Base-by-base conservation (phyloP, 2,113 vertebrate species). In the Morone chrysops region DNA sequence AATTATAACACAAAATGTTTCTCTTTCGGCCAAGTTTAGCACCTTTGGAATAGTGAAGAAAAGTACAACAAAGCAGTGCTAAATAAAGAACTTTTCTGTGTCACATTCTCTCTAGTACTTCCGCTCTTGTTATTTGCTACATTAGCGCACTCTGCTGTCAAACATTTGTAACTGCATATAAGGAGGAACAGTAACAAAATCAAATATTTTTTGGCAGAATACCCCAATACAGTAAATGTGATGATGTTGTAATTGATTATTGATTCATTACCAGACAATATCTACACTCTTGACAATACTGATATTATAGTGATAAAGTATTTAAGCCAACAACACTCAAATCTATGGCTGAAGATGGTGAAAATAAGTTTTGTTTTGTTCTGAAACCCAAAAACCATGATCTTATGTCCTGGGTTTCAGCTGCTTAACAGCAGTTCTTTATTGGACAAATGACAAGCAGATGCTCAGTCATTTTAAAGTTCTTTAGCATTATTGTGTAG, bases 141-240 rank as follows among this genome's bases (percentile, higher is more conserved):
- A 70, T 38, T 17, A 53, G 76, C 70, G 5, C 84, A 0, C 79
- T 83, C 90, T 90, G 70, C 76, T 69, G 86, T 0, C 6, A 11
- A 65, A 36, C 0, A 0, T 12, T 0, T 73, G 72, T 36, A 70
- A 70, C 38, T 83, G 36, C 87, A 84, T 1, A 0, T 7, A 71
- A 43, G 9, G 25, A 50, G 47, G n/a, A n/a, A 57, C 12, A 2
- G 22, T 73, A 13, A 17, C 22, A n/a, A 36, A 10, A 59, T 56
- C 6, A 66, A 18, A 16, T 22, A 22, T 48, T 31, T 31, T 31
- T 36, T 31, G 20, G 43, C 10, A 25, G 31, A 25, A 41, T 12
- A 17, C 10, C 36, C 18, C 9, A 4, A 12, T 5, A 18, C 8
- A 75, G 6, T 38, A 2, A 40, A 62, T 76, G 9, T 45, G 16